Percentiles rank a stretch among this genome's conserved stretches.
Evolutionary conservation across 1,140 invertebrate genomes (phyloP).

Genomic region (Sminthurides bifidus): DNA sequence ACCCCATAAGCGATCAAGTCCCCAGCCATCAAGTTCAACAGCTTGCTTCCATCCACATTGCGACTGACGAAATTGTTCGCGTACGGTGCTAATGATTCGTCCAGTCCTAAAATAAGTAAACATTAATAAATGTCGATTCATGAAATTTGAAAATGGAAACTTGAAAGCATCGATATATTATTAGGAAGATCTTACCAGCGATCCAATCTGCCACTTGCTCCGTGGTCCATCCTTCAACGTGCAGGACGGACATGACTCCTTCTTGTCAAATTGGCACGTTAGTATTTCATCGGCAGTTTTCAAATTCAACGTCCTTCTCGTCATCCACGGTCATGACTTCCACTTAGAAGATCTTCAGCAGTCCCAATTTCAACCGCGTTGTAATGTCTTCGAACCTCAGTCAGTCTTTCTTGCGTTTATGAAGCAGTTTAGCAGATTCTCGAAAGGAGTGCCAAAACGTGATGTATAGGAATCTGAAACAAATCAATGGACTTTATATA

Average conservation of each 20-base stretch:
- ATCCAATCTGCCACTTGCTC: slow-evolving; percentile 28
- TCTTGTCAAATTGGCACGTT: too few species aligned
- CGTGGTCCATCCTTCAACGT: slow-evolving; percentile 19
- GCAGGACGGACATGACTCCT: slow-evolving; percentile 2
- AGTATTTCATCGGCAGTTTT: too few species aligned
- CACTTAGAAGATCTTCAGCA: too few species aligned
- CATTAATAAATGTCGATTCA: background rate
- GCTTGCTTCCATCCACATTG: slow-evolving; percentile 10
- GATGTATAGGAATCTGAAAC: too few species aligned
- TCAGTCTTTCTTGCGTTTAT: too few species aligned
- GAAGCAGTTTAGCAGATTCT: too few species aligned
- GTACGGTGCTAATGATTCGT: slow-evolving; percentile 13
- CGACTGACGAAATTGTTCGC: slow-evolving; percentile 10
- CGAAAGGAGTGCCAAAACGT: too few species aligned
- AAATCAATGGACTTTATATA: too few species aligned
- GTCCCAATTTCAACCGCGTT: too few species aligned
- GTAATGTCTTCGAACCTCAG: too few species aligned
- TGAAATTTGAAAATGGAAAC: background rate
- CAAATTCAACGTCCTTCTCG: too few species aligned
- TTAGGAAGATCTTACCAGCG: slow-evolving; percentile 10
- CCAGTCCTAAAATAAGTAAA: slow-evolving; percentile 17
- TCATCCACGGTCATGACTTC: too few species aligned
- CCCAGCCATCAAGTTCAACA: slow-evolving; percentile 26
- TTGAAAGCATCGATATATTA: background rate
- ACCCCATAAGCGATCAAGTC: slow-evolving; percentile 21